A percentile compares a stretch with the other conserved stretches of the same genome.
These are phyloP conservation scores for Tromatobia lineatoria DNA, from an alignment of 2,888 invertebrate species.

Conservation along the genomic window DNA sequence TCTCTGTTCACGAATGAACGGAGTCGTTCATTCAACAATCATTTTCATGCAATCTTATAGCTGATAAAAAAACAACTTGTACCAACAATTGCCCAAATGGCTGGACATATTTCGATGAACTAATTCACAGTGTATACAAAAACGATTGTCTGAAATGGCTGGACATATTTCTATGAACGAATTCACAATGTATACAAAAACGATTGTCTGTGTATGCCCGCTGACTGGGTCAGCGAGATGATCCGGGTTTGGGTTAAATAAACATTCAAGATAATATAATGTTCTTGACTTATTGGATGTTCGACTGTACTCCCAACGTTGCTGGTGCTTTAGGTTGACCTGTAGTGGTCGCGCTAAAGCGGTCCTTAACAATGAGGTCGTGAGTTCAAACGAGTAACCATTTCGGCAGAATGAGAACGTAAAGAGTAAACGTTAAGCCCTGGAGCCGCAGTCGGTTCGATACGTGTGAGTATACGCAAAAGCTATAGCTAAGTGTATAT, in stretches of 20 bases:
- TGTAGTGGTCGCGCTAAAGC: conserved; percentile 56
- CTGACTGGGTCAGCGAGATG: no score
- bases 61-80: background rate
- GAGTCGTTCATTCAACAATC: no score
- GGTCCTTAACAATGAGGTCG: conserved; percentile 66
- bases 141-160: no score
- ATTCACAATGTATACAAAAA: no score
- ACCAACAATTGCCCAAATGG: no score
- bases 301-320: conserved; percentile 26
- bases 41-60: background rate
- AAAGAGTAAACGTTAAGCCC: conserved; percentile 66
- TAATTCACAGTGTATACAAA: no score
- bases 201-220: no score
- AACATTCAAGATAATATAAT: background rate
- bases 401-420: conserved; percentile 66
- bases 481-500: background rate
- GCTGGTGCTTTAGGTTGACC: conserved; percentile 36
- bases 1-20: no score
- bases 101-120: no score
- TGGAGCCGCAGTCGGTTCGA: conserved; percentile 53
- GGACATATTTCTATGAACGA: no score
- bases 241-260: no score
- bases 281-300: background rate
- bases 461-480: conserved; percentile 38
- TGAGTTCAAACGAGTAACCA: conserved; percentile 67